Evolutionary conservation across 1,140 invertebrate genomes (phyloP).

Genomic region (Eufriesea mexicana): DNA sequence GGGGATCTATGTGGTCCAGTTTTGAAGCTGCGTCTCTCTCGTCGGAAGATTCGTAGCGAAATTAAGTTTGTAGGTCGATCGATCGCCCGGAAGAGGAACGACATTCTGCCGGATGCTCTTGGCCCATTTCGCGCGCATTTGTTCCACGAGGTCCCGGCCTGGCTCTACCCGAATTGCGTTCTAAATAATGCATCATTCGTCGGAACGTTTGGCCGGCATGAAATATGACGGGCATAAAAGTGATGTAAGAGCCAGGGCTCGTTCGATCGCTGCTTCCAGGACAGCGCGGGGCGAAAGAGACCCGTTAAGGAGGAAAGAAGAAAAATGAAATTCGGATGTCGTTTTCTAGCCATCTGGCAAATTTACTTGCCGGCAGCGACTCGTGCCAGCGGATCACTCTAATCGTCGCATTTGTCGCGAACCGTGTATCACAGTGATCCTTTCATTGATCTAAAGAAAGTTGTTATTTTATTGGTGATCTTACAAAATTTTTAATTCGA

Average conservation of each 20-base stretch:
- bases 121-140: slow-evolving; percentile 54
- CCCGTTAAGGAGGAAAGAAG: slow-evolving; percentile 7
- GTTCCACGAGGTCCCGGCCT: slow-evolving; percentile 32
- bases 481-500: too few species aligned
- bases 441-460: neutral
- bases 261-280: slow-evolving; percentile 54
- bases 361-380: slow-evolving; percentile 48
- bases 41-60: slow-evolving; percentile 7
- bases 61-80: slow-evolving; percentile 53
- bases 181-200: slow-evolving; percentile 70
- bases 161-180: slow-evolving; percentile 58
- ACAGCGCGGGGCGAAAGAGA: slow-evolving; percentile 17
- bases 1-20: neutral
- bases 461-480: too few species aligned
- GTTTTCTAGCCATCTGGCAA: slow-evolving; percentile 24
- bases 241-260: slow-evolving; percentile 60
- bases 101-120: slow-evolving; percentile 41
- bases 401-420: slow-evolving; percentile 51
- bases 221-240: slow-evolving; percentile 66
- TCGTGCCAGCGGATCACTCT: slow-evolving; percentile 33
- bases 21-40: neutral
- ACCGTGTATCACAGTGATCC: slow-evolving; percentile 35
- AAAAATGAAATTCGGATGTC: slow-evolving; percentile 22
- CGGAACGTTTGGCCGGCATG: slow-evolving; percentile 59
- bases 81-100: slow-evolving; percentile 42